Evolutionary conservation across 1,140 invertebrate species (phyloP).

Genomic region (Drosophila parabipectinata): DNA sequence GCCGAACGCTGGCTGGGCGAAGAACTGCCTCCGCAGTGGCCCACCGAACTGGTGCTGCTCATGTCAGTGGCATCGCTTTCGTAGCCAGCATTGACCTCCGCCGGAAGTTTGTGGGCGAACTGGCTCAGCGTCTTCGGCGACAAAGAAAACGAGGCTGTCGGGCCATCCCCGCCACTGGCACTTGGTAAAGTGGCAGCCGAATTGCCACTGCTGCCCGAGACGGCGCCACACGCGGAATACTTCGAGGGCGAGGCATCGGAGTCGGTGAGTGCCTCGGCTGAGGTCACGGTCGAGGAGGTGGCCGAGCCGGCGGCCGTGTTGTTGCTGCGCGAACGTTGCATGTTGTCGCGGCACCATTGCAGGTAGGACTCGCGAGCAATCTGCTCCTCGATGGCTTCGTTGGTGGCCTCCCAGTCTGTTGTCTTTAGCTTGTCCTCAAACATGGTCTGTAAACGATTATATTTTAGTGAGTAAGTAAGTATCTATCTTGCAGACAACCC

Average conservation of each 20-base stretch:
- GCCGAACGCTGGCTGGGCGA: constrained; percentile 60
- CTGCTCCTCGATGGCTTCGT: constrained; percentile 96
- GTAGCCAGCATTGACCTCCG: constrained; percentile 61
- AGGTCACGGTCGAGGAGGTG: constrained; percentile 80
- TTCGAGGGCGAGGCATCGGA: constrained; percentile 79
- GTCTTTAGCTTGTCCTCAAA: constrained; percentile 96
- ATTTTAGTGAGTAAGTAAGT: constrained; percentile 31
- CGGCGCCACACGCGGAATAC: constrained; percentile 54
- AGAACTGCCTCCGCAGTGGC: constrained; percentile 55
- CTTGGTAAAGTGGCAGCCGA: constrained; percentile 36
- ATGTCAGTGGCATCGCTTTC: constrained; percentile 82
- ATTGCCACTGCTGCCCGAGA: constrained; percentile 26
- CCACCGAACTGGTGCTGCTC: constrained; percentile 81
- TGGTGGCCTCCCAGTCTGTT: constrained; percentile 97
- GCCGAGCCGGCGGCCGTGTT: constrained; percentile 70
- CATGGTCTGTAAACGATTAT: constrained; percentile 87
- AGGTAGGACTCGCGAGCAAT: constrained; percentile 95
- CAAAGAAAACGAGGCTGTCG: constrained; percentile 35
- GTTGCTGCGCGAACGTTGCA: constrained; percentile 85
- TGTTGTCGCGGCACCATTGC: constrained; percentile 92
- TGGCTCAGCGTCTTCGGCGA: constrained; percentile 65
- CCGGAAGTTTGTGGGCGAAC: constrained; percentile 63
- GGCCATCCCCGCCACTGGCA: constrained; percentile 18
- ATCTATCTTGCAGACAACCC: not conserved
- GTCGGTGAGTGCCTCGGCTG: constrained; percentile 71